Base-by-base conservation (phyloP, 2,888 invertebrate species). In the Orchestes rusci region DNA sequence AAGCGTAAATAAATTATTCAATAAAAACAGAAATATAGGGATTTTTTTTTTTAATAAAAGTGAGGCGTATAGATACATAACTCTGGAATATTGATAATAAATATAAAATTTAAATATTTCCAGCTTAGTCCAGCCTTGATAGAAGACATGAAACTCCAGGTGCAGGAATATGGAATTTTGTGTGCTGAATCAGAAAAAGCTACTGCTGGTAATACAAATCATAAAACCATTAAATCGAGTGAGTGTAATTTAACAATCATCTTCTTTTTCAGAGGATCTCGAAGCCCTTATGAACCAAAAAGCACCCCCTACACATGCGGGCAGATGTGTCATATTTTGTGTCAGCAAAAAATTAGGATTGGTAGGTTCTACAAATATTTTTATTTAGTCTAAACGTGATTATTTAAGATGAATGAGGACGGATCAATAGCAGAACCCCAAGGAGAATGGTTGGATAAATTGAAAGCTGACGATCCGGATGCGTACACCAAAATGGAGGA, bases 111-210 rank as follows among this genome's bases (percentile, higher is more conserved):
- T 23, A 23, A 23, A 23, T 23, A 23, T 10, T 23, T 41, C 8
- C 16, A 60, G 61, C 31, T 60, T 17, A 52, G 55, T 36, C 39
- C 53, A 36, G 52, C 55, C 20, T 46, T 60, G 17, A 20, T 56
- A 1, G 46, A 54, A 4, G 49, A 56, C 28, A 52, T 59, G 13
- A 50, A 56, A 43, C 52, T 52, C 19, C 51, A 54, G 51, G 18
- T 59, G 16, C 53, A 56, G 20, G 48, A 52, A 39, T 40, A 53
- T 29, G 60, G 56, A 8, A 44, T 52, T 17, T 48, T 53, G 38
- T 61, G 61, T 47, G 51, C 53, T 2, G 55, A 54, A 44, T 54
- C 58, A 45, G 53, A 55, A 8, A 51, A 56, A 13, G 56, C 60
- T 4, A 51, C 52, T 17, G 42, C 48, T 20, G 57, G 61, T 61